Conservation (phyloP, 2,113 vertebrate species). For the Salvelinus namaycush region DNA sequence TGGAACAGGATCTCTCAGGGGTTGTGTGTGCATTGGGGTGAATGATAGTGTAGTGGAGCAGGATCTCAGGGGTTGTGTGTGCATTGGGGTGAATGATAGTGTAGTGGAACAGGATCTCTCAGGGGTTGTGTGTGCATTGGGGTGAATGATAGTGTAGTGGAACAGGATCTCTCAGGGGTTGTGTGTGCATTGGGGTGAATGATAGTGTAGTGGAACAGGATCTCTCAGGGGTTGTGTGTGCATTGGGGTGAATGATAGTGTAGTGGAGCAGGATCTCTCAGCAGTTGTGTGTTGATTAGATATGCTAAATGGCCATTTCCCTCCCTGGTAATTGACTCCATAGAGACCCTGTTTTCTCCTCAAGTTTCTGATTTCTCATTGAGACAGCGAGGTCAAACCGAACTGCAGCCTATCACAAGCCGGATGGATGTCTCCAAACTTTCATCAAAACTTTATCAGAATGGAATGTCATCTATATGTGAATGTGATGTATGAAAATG, state of each 20-base stretch:
- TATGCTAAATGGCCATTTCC: slow-evolving; percentile 64
- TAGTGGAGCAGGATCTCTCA: slow-evolving; percentile 40
- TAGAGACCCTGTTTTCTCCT: slow-evolving; percentile 57
- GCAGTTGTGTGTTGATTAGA: slow-evolving; percentile 59
- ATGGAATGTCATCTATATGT: slow-evolving; percentile 4
- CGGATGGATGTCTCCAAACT: no score
- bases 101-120: not conserved
- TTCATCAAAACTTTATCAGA: slow-evolving; percentile 17
- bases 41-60: slow-evolving; percentile 36
- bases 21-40: slow-evolving; percentile 27
- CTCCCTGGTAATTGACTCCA: slow-evolving; percentile 60
- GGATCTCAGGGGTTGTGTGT: slow-evolving; percentile 56
- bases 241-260: slow-evolving; percentile 22
- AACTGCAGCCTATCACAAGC: no score
- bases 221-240: slow-evolving; percentile 23
- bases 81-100: no score
- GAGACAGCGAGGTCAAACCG: slow-evolving; percentile 18
- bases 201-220: not conserved
- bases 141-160: slow-evolving; percentile 24
- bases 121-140: slow-evolving; percentile 27
- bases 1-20: not conserved
- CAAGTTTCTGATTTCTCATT: slow-evolving; percentile 13
- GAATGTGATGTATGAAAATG: slow-evolving; percentile 1
- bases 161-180: slow-evolving; percentile 54
- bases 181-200: no score